phyloP scores from a whole-genome alignment of 2,113 vertebrate species.

The Centropristis striata region DNA sequence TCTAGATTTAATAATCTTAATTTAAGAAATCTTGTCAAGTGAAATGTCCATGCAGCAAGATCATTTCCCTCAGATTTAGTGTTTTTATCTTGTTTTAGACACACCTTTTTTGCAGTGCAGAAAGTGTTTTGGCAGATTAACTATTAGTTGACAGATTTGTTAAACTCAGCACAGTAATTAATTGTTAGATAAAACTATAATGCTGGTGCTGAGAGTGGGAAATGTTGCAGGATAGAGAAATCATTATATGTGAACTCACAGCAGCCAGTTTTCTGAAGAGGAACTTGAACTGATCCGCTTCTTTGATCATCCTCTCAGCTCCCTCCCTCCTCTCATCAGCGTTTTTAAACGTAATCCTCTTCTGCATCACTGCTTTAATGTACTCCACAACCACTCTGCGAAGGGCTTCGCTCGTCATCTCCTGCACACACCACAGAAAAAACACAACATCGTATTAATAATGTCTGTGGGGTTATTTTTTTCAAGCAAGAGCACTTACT shows the following conservation, averaged over 20 bases:
- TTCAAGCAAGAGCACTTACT: too few relatives aligned
- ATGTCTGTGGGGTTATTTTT: not conserved
- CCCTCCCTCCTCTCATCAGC: constrained; percentile 96
- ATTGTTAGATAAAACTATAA: not conserved
- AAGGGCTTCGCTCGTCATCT: constrained; percentile 93
- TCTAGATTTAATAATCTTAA: too few relatives aligned
- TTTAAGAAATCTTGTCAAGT: too few relatives aligned
- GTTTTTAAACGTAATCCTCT: constrained; percentile 93
- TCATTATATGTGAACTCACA: constrained; percentile 67
- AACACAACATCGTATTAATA: not conserved
- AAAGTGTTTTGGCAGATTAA: not conserved
- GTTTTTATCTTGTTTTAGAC: too few relatives aligned
- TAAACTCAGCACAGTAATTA: not conserved
- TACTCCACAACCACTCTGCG: constrained; percentile 96
- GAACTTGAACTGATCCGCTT: constrained; percentile 94
- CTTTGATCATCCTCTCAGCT: constrained; percentile 95
- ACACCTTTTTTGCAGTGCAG: too few relatives aligned
- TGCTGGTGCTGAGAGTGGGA: not conserved
- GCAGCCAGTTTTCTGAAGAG: constrained; percentile 92
- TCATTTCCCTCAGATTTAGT: too few relatives aligned
- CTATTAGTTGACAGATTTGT: too few relatives aligned
- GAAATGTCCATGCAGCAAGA: too few relatives aligned
- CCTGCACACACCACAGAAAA: constrained; percentile 77
- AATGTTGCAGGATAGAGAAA: not conserved
- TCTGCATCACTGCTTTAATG: constrained; percentile 95